These are phyloP conservation scores for Sinocyclocheilus rhinocerous DNA, from an alignment of 2,113 vertebrate genomes.

Conservation along the genomic window DNA sequence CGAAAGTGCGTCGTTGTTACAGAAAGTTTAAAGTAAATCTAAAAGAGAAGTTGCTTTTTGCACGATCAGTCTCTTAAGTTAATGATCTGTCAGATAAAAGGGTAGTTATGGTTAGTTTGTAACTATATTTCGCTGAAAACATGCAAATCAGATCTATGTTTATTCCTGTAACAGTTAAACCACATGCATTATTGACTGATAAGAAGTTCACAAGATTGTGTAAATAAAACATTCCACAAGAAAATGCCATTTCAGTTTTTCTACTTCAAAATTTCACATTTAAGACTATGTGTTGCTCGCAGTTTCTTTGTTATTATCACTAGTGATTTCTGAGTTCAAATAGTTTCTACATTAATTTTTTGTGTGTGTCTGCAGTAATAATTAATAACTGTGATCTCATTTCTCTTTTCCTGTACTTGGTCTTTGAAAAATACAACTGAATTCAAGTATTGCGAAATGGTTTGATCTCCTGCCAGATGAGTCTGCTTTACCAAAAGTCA, in stretches of 20 bases:
- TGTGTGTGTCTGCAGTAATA: background rate
- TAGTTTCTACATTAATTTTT: background rate
- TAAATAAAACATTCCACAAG: background rate
- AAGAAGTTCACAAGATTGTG: background rate
- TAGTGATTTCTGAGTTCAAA: background rate
- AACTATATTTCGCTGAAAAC: background rate
- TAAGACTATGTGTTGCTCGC: background rate
- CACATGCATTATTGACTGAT: background rate
- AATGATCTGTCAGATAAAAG: background rate
- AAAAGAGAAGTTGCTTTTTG: background rate
- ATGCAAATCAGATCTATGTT: background rate
- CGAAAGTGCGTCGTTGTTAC: background rate
- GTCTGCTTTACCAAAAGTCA: background rate
- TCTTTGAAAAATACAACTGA: background rate
- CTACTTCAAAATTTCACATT: too few relatives aligned
- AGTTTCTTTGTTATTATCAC: background rate
- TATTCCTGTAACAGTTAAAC: background rate
- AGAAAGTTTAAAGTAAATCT: background rate
- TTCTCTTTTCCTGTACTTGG: background rate
- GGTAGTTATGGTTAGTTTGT: background rate
- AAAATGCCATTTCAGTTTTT: background rate
- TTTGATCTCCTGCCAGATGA: background rate
- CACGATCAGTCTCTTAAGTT: background rate
- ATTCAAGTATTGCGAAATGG: constrained; percentile 4
- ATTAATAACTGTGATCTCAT: background rate